Conservation (phyloP, 2,797 vertebrate species). For the Anomalospiza imberbis region DNA sequence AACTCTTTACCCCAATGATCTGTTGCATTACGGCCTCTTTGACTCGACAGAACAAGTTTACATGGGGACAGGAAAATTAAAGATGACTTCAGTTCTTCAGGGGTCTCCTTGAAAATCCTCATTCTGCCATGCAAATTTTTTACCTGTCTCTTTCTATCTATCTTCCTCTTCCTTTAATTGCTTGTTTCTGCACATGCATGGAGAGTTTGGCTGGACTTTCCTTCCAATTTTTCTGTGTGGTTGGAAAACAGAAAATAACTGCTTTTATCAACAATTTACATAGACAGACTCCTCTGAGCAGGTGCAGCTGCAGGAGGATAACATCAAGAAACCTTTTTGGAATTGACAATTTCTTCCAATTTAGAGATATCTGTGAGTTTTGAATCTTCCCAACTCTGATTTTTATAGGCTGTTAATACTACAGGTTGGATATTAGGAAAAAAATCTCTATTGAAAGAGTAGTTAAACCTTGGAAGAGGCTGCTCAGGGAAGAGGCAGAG, state of each 20-base stretch:
- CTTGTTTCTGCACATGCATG: neutral
- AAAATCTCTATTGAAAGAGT: neutral
- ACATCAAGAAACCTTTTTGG: neutral
- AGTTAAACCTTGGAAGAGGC: neutral
- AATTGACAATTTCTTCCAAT: neutral
- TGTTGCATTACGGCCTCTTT: neutral
- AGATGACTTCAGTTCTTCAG: constrained; percentile 6
- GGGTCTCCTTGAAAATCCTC: neutral
- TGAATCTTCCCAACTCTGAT: neutral
- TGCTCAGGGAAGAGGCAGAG: neutral
- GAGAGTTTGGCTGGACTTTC: neutral
- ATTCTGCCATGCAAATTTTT: neutral
- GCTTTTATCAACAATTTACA: neutral
- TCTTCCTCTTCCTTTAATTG: neutral
- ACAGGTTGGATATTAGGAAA: neutral
- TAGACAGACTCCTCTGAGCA: neutral
- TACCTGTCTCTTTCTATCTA: neutral
- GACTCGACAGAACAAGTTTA: neutral
- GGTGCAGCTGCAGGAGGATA: neutral
- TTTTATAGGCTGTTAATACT: neutral
- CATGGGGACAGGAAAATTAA: neutral
- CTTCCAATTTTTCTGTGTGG: neutral
- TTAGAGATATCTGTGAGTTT: neutral
- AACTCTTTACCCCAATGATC: neutral
- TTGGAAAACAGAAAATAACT: neutral